A percentile compares a stretch with the other conserved stretches of the same genome.
Conservation (phyloP, 2,888 invertebrate species). For the Xanthorhoe spadicearia region DNA sequence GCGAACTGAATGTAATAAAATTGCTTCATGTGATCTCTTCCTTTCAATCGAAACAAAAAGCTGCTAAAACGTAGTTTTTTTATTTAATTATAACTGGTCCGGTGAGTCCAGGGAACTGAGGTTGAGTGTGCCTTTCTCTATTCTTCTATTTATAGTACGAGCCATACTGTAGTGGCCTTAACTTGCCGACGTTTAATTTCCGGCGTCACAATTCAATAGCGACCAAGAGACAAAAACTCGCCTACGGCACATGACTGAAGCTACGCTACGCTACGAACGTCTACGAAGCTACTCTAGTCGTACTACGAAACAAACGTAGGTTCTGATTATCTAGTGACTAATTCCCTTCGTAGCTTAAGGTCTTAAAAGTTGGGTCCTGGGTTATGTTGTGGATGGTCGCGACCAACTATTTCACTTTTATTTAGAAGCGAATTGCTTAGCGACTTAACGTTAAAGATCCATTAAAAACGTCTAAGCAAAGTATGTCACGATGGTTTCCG, state of each 20-base stretch:
- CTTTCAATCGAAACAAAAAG: neutral
- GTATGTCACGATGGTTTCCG: no score
- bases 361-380: no score
- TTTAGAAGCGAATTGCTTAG: no score
- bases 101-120: neutral
- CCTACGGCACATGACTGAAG: constrained; percentile 10
- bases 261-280: constrained; percentile 1
- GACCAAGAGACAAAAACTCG: constrained; percentile 27
- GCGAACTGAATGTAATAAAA: neutral
- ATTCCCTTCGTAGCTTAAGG: no score
- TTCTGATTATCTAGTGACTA: no score
- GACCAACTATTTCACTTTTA: no score
- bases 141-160: constrained; percentile 15
- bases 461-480: no score
- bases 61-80: no score
- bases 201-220: constrained; percentile 31
- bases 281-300: constrained; percentile 14
- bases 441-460: no score
- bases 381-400: no score
- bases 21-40: neutral
- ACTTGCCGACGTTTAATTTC: constrained; percentile 33
- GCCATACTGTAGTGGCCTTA: constrained; percentile 13
- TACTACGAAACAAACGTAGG: constrained; percentile 5
- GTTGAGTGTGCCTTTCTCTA: neutral
- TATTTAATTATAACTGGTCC: neutral